Evolutionary conservation across 2,888 invertebrate genomes (phyloP).

Genomic region (Chrysina gloriosa): DNA sequence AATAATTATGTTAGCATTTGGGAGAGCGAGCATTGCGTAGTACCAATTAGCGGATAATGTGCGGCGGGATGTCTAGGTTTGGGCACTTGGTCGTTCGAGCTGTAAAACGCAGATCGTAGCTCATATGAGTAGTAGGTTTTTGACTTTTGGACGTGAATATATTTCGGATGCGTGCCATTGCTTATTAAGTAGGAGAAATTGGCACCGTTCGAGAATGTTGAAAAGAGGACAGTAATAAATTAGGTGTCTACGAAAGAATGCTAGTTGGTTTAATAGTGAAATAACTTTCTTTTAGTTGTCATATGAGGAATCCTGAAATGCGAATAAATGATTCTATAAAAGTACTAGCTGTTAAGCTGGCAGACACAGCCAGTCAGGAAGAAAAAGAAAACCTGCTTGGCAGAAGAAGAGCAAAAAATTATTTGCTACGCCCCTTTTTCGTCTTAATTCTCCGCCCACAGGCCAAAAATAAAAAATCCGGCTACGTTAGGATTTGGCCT

Average conservation of each 20-base stretch:
- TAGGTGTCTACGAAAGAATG: background rate
- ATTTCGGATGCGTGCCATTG: constrained; percentile 21
- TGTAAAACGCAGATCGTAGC: background rate
- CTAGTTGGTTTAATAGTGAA: background rate
- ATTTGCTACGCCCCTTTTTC: too few relatives aligned
- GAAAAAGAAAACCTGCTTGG: too few relatives aligned
- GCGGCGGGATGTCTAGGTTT: background rate
- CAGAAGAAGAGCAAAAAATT: too few relatives aligned
- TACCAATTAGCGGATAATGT: constrained; percentile 24
- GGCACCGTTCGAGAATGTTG: background rate
- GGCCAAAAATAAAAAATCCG: too few relatives aligned
- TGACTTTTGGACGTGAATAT: constrained; percentile 25
- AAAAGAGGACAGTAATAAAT: constrained; percentile 10
- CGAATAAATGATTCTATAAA: too few relatives aligned
- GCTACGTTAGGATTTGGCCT: too few relatives aligned
- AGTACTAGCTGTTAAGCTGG: too few relatives aligned
- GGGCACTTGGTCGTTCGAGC: background rate
- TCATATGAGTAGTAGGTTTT: constrained; percentile 26
- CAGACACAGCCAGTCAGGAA: too few relatives aligned
- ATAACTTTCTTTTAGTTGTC: constrained; percentile 15
- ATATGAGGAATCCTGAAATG: background rate
- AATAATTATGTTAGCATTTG: constrained; percentile 3
- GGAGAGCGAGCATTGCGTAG: background rate
- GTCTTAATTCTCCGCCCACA: too few relatives aligned
- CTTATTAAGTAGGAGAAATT: constrained; percentile 32